Evolutionary conservation across 2,113 vertebrate species (phyloP), one percentile per base, ranked within the genome.

Genomic region (Monarcha castaneiventris): DNA sequence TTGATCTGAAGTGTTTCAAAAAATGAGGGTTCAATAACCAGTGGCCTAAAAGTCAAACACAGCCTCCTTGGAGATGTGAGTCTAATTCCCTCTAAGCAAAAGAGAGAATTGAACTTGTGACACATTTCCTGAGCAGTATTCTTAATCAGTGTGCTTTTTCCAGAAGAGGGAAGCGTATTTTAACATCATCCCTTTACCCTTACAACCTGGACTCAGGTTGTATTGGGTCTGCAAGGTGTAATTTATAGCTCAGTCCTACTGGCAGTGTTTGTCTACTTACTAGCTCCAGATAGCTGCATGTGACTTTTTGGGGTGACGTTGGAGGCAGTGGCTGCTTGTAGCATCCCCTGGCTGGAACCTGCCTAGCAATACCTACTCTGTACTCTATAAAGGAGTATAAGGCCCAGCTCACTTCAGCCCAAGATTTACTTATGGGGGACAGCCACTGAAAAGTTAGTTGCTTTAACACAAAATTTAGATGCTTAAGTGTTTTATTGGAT

Each of bases 401-500:
- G 23, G 44, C 29, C 5, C 59, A 54, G 41, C 13, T 89, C 21
- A 68, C 8, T 76, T 73, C 27, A 83, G 48, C 16, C 43, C 39
- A 61, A 37, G 51, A 54, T 88, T 86, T 14, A 23, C 3, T 58
- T 83, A 25, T 66, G 22, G n/a, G 51, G 68, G 9, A 52, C 30
- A 78, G 44, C 59, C 20, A 81, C 69, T 52, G 74, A 56, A 86
- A 92, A 95, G 52, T 90, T 89, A 35, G 59, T 84, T 89, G 33
- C 25, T 92, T 84, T 86, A 92, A 77, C 68, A 87, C 86, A 91
- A 92, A 59, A 68, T 92, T 90, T 81, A 89, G 76, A 90, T 71
- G 19, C 61, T 75, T 87, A 84, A 92, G 61, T 92, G 35, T 81
- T 93, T 81, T 94, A 93, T 81, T 94, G 48, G 44, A 94, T 95